Evolutionary conservation across 2,888 invertebrate genomes (phyloP).

Genomic region (Temnothorax ravouxi): DNA sequence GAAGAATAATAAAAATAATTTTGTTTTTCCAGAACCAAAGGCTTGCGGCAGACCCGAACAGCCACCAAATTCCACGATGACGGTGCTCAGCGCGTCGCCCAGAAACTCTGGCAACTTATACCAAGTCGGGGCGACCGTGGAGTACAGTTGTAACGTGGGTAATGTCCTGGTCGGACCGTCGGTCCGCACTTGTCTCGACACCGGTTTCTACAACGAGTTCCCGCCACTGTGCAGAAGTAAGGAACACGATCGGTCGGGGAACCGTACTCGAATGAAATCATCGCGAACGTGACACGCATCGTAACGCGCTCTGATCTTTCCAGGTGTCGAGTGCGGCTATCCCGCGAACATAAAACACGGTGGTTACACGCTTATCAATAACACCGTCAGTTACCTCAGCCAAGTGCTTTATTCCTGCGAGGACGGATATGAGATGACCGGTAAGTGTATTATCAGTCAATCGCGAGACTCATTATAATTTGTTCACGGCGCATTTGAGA

Average conservation of each 20-base stretch:
- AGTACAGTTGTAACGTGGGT: slow-evolving; percentile 95
- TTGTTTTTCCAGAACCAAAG: slow-evolving; percentile 91
- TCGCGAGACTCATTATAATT: not conserved
- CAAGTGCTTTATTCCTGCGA: slow-evolving; percentile 94
- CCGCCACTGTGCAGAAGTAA: slow-evolving; percentile 97
- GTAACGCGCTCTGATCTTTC: slow-evolving; percentile 65
- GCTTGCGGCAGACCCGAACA: slow-evolving; percentile 97
- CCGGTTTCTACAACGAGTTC: slow-evolving; percentile 97
- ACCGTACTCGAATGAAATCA: slow-evolving; percentile 11
- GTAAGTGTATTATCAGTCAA: slow-evolving; percentile 69
- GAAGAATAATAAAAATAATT: not conserved
- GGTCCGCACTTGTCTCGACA: slow-evolving; percentile 94
- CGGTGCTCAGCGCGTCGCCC: slow-evolving; percentile 79
- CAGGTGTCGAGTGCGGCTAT: slow-evolving; percentile 95
- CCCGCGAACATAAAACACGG: slow-evolving; percentile 96
- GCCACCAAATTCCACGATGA: slow-evolving; percentile 96
- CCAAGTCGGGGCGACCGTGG: slow-evolving; percentile 92
- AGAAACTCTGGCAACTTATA: slow-evolving; percentile 90
- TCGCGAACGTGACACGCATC: slow-evolving; percentile 11
- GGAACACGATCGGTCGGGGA: slow-evolving; percentile 77
- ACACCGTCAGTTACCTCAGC: slow-evolving; percentile 95
- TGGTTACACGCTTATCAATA: slow-evolving; percentile 92
- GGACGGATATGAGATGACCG: slow-evolving; percentile 94
- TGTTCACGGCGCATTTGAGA: not conserved
- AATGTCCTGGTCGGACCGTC: slow-evolving; percentile 95